A percentile compares a stretch with the other conserved stretches of the same genome.
Conservation (phyloP, 2,113 vertebrate species). For the Promerops cafer region DNA sequence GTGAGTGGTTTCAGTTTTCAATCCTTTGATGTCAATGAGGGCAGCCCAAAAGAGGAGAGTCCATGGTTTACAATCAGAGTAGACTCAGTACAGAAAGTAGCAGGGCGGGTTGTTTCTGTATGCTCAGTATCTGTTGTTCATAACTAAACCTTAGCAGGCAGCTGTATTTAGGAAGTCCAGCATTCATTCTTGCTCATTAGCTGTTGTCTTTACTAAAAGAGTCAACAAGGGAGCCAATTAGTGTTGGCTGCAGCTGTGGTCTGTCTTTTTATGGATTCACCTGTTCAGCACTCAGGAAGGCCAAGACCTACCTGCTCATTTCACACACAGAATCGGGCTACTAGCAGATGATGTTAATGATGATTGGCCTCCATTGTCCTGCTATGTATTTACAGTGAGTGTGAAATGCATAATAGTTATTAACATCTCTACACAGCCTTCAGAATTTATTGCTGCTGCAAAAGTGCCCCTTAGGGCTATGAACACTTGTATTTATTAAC, state of each 20-base stretch:
- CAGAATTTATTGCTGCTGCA: not conserved
- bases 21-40: not conserved
- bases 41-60: not conserved
- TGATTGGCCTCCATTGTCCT: not conserved
- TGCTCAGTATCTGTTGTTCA: not conserved
- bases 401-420: not conserved
- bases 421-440: not conserved
- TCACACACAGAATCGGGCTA: not conserved
- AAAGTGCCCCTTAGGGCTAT: not conserved
- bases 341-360: not conserved
- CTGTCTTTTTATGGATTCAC: not conserved
- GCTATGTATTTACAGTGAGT: not conserved
- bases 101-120: not conserved
- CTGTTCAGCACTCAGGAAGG: not conserved
- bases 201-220: not conserved
- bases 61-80: not conserved
- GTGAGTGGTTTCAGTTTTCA: not conserved
- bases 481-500: not conserved
- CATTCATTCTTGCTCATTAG: not conserved
- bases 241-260: not conserved
- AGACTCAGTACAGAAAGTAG: not conserved
- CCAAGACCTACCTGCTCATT: not conserved
- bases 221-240: not conserved
- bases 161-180: not conserved
- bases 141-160: not conserved